Conservation (phyloP, 2,888 invertebrate genomes). For the Synanthedon myopaeformis region DNA sequence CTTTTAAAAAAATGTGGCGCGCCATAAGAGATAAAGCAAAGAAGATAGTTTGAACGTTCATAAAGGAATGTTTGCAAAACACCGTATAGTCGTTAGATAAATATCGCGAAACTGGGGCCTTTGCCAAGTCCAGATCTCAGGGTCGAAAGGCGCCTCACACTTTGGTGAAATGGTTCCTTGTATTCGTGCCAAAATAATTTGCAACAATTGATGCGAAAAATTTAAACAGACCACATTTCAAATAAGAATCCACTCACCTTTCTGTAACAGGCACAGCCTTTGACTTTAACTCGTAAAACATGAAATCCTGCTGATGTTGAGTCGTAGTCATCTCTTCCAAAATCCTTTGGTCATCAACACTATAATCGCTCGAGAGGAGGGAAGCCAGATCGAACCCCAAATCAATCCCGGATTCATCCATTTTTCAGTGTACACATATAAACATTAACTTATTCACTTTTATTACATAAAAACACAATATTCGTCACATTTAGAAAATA, state of each 20-base stretch:
- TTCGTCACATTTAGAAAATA: constrained; percentile 35
- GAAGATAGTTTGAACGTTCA: background rate
- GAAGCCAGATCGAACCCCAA: constrained; percentile 74
- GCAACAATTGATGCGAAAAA: constrained; percentile 16
- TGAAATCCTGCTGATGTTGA: constrained; percentile 69
- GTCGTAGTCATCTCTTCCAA: constrained; percentile 69
- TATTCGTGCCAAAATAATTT: constrained; percentile 48
- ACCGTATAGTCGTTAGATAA: constrained; percentile 23
- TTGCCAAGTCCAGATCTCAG: constrained; percentile 64
- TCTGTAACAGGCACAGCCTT: constrained; percentile 70
- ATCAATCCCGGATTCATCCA: constrained; percentile 76
- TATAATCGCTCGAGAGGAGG: constrained; percentile 66
- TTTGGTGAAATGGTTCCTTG: constrained; percentile 60
- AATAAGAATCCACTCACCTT: constrained; percentile 53
- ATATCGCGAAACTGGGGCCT: constrained; percentile 49
- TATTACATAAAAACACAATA: constrained; percentile 19
- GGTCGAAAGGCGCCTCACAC: constrained; percentile 41
- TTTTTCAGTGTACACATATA: constrained; percentile 14
- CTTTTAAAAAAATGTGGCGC: background rate
- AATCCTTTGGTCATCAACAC: constrained; percentile 55
- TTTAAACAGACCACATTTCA: constrained; percentile 21
- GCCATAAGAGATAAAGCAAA: constrained; percentile 2
- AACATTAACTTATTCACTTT: background rate
- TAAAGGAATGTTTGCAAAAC: background rate
- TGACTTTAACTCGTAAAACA: constrained; percentile 74